These are phyloP conservation scores for Hystrix cristata DNA, from an alignment of 2,113 vertebrate genomes.

Conservation along the genomic window DNA sequence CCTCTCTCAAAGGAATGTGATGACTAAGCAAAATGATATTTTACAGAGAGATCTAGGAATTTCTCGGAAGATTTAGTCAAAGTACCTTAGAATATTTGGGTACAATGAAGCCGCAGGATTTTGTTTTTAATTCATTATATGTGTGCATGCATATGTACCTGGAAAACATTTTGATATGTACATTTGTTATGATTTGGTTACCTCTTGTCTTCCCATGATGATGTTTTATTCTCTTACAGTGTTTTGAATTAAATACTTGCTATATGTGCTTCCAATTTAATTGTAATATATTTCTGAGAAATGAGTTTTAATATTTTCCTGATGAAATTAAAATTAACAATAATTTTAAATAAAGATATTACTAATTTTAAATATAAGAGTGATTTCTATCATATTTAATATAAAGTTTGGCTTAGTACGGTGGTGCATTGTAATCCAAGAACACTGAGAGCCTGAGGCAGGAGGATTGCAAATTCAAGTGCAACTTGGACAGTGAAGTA, in stretches of 20 bases:
- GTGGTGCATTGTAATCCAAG: background rate
- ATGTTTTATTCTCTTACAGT: background rate
- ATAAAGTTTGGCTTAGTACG: background rate
- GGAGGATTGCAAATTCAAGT: background rate
- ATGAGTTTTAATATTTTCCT: background rate
- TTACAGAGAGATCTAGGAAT: background rate
- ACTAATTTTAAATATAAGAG: background rate
- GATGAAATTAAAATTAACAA: background rate
- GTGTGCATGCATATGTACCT: background rate
- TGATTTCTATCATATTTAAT: background rate
- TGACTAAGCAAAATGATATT: background rate
- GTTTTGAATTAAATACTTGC: background rate
- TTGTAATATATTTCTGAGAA: slow-evolving; percentile 1
- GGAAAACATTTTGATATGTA: background rate
- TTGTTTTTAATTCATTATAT: background rate
- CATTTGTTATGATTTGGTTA: background rate
- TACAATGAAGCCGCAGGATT: background rate
- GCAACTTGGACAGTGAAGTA: background rate
- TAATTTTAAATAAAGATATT: background rate
- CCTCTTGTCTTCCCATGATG: background rate
- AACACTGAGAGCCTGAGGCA: background rate
- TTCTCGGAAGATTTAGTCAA: background rate
- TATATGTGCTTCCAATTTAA: background rate
- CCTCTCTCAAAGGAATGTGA: background rate
- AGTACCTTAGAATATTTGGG: background rate